A percentile compares a stretch with the other conserved stretches of the same genome.
Evolutionary conservation across 2,888 invertebrate species (phyloP).

Genomic region (Drosophila kambysellisi): DNA sequence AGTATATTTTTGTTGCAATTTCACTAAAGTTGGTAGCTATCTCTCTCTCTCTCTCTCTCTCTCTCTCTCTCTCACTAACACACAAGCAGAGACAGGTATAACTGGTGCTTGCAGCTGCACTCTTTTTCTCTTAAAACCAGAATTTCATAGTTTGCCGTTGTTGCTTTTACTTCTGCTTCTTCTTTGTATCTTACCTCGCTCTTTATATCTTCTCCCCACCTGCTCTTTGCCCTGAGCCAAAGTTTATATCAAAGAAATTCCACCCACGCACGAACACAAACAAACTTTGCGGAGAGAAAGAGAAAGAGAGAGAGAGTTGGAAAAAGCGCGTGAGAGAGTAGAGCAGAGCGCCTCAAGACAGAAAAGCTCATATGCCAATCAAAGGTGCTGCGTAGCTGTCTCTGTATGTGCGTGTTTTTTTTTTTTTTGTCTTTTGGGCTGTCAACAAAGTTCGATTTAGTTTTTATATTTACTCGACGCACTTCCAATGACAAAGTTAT

Average conservation of each 20-base stretch:
- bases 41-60: background rate
- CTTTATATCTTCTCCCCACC: background rate
- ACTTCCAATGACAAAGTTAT: slow-evolving; percentile 51
- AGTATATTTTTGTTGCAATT: slow-evolving; percentile 49
- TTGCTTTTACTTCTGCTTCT: slow-evolving; percentile 11
- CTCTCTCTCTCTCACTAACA: background rate
- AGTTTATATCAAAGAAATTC: slow-evolving; percentile 52
- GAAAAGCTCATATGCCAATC: slow-evolving; percentile 53
- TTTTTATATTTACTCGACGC: slow-evolving; percentile 11
- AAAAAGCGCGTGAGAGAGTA: slow-evolving; percentile 3
- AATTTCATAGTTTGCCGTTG: slow-evolving; percentile 48
- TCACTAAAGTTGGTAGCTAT: slow-evolving; percentile 36
- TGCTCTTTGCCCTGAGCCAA: slow-evolving; percentile 10
- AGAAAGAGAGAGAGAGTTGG: background rate
- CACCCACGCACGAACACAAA: slow-evolving; percentile 25
- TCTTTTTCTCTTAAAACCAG: slow-evolving; percentile 27
- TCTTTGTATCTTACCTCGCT: slow-evolving; percentile 1
- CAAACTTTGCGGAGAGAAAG: slow-evolving; percentile 1
- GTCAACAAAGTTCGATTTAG: slow-evolving; percentile 48
- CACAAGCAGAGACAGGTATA: slow-evolving; percentile 35
- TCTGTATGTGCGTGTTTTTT: background rate
- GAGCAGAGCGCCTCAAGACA: slow-evolving; percentile 4
- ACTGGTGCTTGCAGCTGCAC: slow-evolving; percentile 44
- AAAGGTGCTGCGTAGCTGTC: slow-evolving; percentile 33
- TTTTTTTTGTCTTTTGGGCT: slow-evolving; percentile 13